These are phyloP conservation scores for Narcine bancroftii DNA, from an alignment of 2,113 vertebrate genomes.

Conservation along the genomic window DNA sequence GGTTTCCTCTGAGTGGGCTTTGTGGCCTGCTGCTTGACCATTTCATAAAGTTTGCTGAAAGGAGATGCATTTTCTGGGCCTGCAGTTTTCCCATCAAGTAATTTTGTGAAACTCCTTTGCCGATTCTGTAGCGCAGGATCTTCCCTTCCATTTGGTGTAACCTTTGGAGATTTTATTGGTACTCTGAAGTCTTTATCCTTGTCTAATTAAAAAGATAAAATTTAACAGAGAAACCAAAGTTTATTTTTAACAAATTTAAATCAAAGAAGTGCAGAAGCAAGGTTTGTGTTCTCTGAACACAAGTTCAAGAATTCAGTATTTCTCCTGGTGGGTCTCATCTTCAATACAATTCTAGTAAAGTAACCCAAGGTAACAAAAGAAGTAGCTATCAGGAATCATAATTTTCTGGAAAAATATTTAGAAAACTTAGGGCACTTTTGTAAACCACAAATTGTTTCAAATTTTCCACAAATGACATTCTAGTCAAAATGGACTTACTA, in stretches of 20 bases:
- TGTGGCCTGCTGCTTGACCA: conserved; percentile 55
- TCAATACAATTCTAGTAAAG: not conserved
- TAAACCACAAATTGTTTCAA: not conserved
- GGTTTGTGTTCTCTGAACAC: not conserved
- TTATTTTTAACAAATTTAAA: not conserved
- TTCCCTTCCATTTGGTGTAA: conserved; percentile 46
- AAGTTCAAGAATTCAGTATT: not conserved
- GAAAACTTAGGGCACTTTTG: not conserved
- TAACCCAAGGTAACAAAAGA: not conserved
- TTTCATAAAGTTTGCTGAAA: conserved; percentile 68
- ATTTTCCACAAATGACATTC: not conserved
- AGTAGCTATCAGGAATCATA: not conserved
- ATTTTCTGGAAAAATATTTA: not conserved
- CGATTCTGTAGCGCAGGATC: conserved; percentile 46
- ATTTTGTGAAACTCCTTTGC: conserved; percentile 37
- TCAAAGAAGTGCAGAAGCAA: not conserved
- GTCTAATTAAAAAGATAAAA: conserved; percentile 41
- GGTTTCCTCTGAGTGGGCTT: conserved; percentile 40
- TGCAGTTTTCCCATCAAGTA: conserved; percentile 41
- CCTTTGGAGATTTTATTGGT: conserved; percentile 48
- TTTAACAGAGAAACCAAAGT: not conserved
- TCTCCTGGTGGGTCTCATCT: not conserved
- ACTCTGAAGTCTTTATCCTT: conserved; percentile 46
- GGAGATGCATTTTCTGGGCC: conserved; percentile 52
- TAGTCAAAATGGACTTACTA: not conserved